Evolutionary conservation across 2,888 invertebrate species (phyloP).

Genomic region (Sympetrum striolatum): DNA sequence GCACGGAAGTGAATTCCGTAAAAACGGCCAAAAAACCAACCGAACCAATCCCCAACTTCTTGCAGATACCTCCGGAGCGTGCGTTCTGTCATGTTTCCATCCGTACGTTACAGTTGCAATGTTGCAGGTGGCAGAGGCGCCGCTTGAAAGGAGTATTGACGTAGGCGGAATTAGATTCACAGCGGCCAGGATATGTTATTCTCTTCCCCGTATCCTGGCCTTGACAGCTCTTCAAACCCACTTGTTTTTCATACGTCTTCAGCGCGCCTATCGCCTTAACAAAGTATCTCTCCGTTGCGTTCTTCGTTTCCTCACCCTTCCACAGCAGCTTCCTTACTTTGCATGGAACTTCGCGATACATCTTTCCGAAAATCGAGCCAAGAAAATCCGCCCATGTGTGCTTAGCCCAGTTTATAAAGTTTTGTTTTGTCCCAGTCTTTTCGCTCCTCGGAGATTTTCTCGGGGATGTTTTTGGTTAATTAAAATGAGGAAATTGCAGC

Average conservation of each 20-base stretch:
- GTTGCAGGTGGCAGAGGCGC: no score
- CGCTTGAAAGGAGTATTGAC: no score
- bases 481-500: no score
- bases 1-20: no score
- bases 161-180: no score
- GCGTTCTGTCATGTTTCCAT: no score
- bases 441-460: background rate
- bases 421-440: no score
- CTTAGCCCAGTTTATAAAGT: background rate
- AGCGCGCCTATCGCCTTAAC: background rate
- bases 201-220: background rate
- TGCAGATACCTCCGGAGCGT: no score
- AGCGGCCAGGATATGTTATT: background rate
- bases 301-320: background rate
- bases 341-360: background rate
- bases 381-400: no score
- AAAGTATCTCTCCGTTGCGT: background rate
- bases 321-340: background rate
- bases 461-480: background rate
- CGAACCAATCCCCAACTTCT: no score
- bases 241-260: background rate
- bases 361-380: background rate
- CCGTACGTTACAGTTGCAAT: no score
- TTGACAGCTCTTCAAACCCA: slow-evolving; percentile 12
- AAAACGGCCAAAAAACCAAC: no score